Percentiles rank a stretch among this genome's conserved stretches.
Conservation (phyloP, 2,797 vertebrate genomes). For the Hydrophis major region DNA sequence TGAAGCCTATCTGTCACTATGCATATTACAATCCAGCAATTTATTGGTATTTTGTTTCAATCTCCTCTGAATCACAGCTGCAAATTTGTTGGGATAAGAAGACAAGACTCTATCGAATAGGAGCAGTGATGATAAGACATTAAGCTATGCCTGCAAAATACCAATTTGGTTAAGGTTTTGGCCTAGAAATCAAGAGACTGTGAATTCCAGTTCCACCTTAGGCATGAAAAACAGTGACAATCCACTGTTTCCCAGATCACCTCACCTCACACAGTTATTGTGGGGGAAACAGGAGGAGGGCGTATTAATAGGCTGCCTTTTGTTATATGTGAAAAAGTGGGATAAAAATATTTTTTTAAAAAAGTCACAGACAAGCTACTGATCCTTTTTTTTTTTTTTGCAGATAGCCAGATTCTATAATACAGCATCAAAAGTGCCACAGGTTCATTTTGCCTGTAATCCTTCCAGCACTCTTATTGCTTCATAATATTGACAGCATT, state of each 20-base stretch:
- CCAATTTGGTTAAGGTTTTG: not conserved
- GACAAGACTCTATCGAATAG: not conserved
- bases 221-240: not conserved
- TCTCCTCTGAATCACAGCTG: not conserved
- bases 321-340: not conserved
- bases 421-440: not conserved
- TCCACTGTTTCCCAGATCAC: not conserved
- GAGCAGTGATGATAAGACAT: not conserved
- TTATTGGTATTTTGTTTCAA: not conserved
- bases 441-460: not conserved
- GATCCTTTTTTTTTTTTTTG: not conserved
- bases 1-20: not conserved
- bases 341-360: not conserved
- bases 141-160: not conserved
- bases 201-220: not conserved
- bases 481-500: not conserved
- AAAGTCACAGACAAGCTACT: not conserved
- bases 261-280: not conserved
- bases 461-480: not conserved
- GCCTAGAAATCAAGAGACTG: not conserved
- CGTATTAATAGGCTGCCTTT: not conserved
- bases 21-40: not conserved
- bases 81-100: not conserved
- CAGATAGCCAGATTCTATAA: not conserved
- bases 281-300: not conserved